phyloP scores from a whole-genome alignment of 2,113 vertebrate species.

The Corapipo altera region DNA sequence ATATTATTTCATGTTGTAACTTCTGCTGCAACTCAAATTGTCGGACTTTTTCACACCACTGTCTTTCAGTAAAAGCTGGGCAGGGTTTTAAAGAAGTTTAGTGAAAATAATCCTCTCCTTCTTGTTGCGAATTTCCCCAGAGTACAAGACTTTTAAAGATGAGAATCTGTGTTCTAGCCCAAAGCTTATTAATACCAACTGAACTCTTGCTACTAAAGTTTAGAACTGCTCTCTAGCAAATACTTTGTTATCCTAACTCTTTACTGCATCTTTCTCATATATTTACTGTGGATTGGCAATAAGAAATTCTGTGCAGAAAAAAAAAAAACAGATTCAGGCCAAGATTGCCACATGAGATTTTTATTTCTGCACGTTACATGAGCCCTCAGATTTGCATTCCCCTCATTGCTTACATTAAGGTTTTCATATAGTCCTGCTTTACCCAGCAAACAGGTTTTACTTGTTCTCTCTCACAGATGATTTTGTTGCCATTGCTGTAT shows the following conservation, averaged over 20 bases:
- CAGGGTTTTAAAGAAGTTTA: neutral
- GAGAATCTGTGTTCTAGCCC: neutral
- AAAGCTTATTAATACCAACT: neutral
- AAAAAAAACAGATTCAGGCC: neutral
- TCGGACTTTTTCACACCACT: neutral
- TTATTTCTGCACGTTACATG: neutral
- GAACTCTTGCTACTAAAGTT: neutral
- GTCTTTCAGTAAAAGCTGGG: neutral
- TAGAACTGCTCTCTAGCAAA: neutral
- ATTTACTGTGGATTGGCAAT: neutral
- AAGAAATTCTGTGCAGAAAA: neutral
- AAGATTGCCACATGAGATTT: neutral
- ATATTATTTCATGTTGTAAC: neutral
- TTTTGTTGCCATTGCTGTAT: neutral
- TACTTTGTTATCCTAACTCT: neutral
- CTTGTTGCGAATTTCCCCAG: neutral
- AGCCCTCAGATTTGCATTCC: neutral
- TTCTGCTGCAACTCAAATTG: neutral
- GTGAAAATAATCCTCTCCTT: neutral
- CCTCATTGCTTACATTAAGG: neutral
- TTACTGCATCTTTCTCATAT: neutral
- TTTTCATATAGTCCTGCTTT: neutral
- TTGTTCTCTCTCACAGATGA: accelerated
- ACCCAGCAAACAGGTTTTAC: neutral
- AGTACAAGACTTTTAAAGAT: neutral